Conservation (phyloP, 2,888 invertebrate species). For the Dolomedes plantarius region DNA sequence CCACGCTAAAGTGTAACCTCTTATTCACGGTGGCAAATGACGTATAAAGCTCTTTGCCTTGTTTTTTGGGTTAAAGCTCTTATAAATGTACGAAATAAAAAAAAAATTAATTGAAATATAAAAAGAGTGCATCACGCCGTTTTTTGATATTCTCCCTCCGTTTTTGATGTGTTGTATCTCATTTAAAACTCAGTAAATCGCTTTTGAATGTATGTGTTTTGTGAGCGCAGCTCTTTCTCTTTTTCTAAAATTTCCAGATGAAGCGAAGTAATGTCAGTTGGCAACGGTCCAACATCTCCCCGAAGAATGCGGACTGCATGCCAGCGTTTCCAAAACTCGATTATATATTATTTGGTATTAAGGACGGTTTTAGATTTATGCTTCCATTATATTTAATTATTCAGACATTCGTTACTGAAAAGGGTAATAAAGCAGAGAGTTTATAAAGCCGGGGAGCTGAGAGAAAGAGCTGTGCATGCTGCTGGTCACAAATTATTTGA, state of each 20-base stretch:
- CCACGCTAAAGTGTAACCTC: too few relatives aligned
- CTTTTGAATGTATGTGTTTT: not conserved
- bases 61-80: too few relatives aligned
- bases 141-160: not conserved
- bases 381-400: constrained; percentile 14
- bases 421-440: not conserved
- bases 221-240: not conserved
- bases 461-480: not conserved
- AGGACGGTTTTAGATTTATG: not conserved
- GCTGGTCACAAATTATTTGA: not conserved
- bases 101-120: too few relatives aligned
- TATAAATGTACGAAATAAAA: too few relatives aligned
- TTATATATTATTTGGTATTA: not conserved
- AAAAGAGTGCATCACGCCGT: too few relatives aligned
- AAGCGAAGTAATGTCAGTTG: not conserved
- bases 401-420: not conserved
- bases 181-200: not conserved
- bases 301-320: not conserved
- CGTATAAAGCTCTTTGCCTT: too few relatives aligned
- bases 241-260: not conserved
- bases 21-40: too few relatives aligned
- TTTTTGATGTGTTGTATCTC: not conserved
- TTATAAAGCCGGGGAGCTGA: not conserved
- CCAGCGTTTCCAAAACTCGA: not conserved
- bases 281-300: not conserved